These are phyloP conservation scores for Leucosticte australis DNA, from an alignment of 2,113 vertebrate species.

Conservation along the genomic window DNA sequence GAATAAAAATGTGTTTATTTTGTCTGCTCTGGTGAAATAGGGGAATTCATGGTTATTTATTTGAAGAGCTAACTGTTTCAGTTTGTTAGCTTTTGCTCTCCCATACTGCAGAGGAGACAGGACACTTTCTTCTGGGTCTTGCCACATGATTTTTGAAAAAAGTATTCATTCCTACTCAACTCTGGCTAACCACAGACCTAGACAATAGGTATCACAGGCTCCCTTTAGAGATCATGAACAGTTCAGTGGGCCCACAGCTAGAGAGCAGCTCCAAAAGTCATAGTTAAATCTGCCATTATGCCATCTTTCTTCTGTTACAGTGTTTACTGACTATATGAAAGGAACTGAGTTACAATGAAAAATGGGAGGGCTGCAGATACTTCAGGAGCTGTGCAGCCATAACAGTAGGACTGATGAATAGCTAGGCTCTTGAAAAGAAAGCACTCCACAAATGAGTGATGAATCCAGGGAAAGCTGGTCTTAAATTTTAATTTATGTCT, in stretches of 20 bases:
- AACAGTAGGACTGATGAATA: neutral
- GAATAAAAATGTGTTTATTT: neutral
- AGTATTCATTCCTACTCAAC: neutral
- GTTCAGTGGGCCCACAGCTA: neutral
- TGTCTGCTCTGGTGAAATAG: neutral
- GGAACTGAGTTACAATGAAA: neutral
- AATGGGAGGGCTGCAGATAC: neutral
- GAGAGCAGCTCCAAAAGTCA: neutral
- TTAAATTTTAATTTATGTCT: conserved; percentile 14
- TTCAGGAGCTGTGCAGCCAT: neutral
- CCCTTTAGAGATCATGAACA: neutral
- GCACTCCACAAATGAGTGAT: neutral
- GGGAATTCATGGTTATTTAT: neutral
- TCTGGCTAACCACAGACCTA: neutral
- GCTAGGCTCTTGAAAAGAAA: neutral
- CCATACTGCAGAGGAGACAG: neutral
- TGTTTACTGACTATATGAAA: neutral
- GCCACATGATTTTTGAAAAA: neutral
- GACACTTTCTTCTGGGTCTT: neutral
- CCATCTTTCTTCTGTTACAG: neutral
- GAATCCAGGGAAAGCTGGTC: neutral
- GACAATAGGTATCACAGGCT: neutral
- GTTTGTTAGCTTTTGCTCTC: neutral
- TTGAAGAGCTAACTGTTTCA: neutral
- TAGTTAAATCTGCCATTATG: neutral